Evolutionary conservation across 2,797 vertebrate genomes (phyloP).

Genomic region (Danionella dracula): DNA sequence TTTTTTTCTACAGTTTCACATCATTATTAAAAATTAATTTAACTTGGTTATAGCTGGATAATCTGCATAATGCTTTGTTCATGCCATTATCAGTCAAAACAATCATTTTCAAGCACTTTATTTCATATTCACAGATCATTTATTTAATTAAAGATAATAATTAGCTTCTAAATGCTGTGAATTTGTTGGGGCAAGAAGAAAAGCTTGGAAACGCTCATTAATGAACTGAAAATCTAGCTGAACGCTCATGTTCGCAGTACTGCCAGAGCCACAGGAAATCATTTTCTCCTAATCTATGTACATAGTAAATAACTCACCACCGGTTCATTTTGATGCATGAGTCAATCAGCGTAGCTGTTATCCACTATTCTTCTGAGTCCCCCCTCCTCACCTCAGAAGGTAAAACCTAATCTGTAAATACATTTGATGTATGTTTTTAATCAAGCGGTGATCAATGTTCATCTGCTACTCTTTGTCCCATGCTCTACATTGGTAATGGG

Average conservation of each 20-base stretch:
- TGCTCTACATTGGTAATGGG: conserved; percentile 44
- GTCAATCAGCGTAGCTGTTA: conserved; percentile 37
- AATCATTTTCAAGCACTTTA: too few species aligned
- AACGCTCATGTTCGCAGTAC: conserved; percentile 1
- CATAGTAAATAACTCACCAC: conserved; percentile 42
- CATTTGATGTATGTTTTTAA: not conserved
- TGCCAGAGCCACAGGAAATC: conserved; percentile 25
- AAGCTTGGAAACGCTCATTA: not conserved
- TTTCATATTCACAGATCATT: too few species aligned
- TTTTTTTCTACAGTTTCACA: too few species aligned
- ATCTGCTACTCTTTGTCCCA: conserved; percentile 61
- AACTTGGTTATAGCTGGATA: too few species aligned
- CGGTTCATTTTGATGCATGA: conserved; percentile 45
- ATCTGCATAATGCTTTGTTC: too few species aligned
- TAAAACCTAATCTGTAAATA: too few species aligned
- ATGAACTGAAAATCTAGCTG: conserved; percentile 16
- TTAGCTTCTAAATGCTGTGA: too few species aligned
- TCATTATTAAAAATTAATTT: too few species aligned
- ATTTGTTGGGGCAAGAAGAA: not conserved
- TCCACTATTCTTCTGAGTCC: too few species aligned
- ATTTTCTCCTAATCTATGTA: conserved; percentile 48
- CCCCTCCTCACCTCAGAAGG: too few species aligned
- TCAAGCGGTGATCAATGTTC: not conserved
- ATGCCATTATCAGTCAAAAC: too few species aligned
- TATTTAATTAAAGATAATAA: too few species aligned